phyloP scores from a whole-genome alignment of 2,113 vertebrate genomes.

The Grammomys surdaster region DNA sequence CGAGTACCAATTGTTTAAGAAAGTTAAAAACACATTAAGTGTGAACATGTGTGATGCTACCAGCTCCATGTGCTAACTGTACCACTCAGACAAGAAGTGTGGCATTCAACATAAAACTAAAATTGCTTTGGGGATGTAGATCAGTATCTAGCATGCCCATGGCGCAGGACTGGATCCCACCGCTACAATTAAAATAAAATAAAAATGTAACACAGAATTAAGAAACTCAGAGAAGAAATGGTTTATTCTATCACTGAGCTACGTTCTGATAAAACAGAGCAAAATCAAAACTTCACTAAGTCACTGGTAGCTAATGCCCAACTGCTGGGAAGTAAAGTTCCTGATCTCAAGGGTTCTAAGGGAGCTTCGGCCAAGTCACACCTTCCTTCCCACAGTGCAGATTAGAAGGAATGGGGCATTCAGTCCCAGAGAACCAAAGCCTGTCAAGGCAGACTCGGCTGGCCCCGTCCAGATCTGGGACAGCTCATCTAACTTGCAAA shows the following conservation, averaged over 20 bases:
- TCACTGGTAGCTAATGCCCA: neutral
- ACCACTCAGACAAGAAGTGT: neutral
- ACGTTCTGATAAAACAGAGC: neutral
- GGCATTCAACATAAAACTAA: slow-evolving; percentile 36
- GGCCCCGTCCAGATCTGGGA: neutral
- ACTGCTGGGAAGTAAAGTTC: neutral
- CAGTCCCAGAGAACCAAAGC: neutral
- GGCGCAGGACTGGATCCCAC: neutral
- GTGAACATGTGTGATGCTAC: neutral
- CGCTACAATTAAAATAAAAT: neutral
- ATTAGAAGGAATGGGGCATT: neutral
- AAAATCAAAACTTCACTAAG: neutral
- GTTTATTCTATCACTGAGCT: neutral
- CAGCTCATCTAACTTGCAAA: neutral
- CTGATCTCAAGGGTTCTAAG: neutral
- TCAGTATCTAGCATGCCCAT: neutral
- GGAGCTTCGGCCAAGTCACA: neutral
- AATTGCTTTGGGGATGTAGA: neutral
- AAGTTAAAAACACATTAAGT: neutral
- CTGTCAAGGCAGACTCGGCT: neutral
- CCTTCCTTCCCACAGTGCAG: neutral
- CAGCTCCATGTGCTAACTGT: neutral
- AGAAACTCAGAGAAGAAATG: slow-evolving; percentile 8
- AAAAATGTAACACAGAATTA: no score
- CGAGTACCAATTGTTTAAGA: neutral